Base-by-base conservation (phyloP, 2,797 vertebrate genomes). In the Smutsia temminckii region DNA sequence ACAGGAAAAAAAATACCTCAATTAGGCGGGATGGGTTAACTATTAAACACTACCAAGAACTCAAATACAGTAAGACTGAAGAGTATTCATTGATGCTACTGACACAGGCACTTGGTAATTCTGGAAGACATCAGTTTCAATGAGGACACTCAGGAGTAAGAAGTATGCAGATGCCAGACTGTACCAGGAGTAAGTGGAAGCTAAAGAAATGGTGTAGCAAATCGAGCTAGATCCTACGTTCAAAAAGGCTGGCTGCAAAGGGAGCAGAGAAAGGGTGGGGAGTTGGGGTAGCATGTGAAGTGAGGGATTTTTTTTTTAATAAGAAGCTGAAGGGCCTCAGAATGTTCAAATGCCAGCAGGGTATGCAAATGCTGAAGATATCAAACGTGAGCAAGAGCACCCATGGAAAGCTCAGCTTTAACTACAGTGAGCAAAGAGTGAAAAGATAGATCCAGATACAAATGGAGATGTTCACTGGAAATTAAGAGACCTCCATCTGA, bases 31-130 rank as follows among this genome's bases (percentile, higher is more conserved):
- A 25, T 0, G 34, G 29, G 18, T 40, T 42, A 55, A 17, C 25
- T 51, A 51, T 32, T 49, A 69, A n/a, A 68, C 17, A 40, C 2
- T 55, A 34, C 16, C 34, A 53, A 79, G 42, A 88, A 55, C 27
- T 66, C 68, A 71, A 32, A 86, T 49, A 64, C 7, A 55, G 40
- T 21, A 8, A 49, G 51, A 57, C 0, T 1, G 3, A 77, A 37
- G 14, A 13, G 14, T 2, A 61, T 49, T 63, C 17, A 34, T 0
- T 13, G 64, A 11, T 25, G 66, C 17, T 20, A 17, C 0, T 5
- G 18, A 64, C 9, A 49, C 0, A 69, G 21, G 21, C 64, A 53
- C 0, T 1, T 1, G 20, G 0, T 9, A 53, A 57, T 53, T 49
- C 34, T 25, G 4, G 59, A 84, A 66, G 72, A 51, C 16, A 25